A percentile compares a stretch with the other conserved stretches of the same genome.
Conservation (phyloP, 2,888 invertebrate genomes). For the Platycheirus albimanus region DNA sequence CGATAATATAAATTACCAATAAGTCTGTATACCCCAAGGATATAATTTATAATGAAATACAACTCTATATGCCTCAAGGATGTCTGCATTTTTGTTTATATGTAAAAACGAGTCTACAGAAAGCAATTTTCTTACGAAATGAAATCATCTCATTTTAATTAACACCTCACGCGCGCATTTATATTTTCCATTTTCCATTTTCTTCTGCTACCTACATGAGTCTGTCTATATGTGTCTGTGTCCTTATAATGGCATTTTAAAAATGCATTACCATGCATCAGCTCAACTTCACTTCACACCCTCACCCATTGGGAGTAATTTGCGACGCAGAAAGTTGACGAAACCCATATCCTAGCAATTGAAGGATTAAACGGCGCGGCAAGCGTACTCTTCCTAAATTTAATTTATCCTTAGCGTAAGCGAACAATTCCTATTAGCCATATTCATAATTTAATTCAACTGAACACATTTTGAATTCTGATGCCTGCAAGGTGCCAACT, state of each 20-base stretch:
- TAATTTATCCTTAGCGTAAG: slow-evolving; percentile 53
- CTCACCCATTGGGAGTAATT: slow-evolving; percentile 18
- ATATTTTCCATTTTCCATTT: slow-evolving; percentile 36
- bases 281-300: not conserved
- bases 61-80: too few relatives aligned
- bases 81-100: too few relatives aligned
- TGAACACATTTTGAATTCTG: slow-evolving; percentile 55
- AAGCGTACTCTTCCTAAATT: slow-evolving; percentile 45
- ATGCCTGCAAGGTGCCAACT: slow-evolving; percentile 19
- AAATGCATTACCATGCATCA: slow-evolving; percentile 59
- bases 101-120: slow-evolving; percentile 3
- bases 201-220: slow-evolving; percentile 15
- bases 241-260: slow-evolving; percentile 62
- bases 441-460: slow-evolving; percentile 65
- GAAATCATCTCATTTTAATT: slow-evolving; percentile 64
- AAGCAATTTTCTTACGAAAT: slow-evolving; percentile 60
- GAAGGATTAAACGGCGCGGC: slow-evolving; percentile 51
- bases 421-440: slow-evolving; percentile 54
- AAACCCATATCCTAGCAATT: slow-evolving; percentile 6
- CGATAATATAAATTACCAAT: not conserved
- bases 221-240: too few relatives aligned
- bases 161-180: slow-evolving; percentile 58
- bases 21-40: too few relatives aligned
- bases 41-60: too few relatives aligned
- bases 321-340: not conserved